Evolutionary conservation across 1,140 invertebrate species (phyloP), one percentile per base, ranked within the genome.

Genomic region (Drosophila kurseongensis): DNA sequence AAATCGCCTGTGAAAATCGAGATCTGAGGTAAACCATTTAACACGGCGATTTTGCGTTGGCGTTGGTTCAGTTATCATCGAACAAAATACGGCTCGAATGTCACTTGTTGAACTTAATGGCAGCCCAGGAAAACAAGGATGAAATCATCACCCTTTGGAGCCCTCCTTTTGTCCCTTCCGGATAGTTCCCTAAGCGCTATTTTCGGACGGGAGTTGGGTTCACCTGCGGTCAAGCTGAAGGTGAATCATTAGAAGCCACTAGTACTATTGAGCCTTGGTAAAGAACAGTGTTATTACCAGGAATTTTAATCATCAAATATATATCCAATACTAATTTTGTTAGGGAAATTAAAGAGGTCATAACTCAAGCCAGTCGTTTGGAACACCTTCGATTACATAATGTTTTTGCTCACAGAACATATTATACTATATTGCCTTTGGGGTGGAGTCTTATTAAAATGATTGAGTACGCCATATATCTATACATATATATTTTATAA

Each of bases 1-100:
- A 86, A 86, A 86, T 86, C 75, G 76, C 47, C 71, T 74, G 83
- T 86, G 60, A 79, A 88, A 83, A 77, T 50, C 50, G 55, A 68
- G 61, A 61, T 68, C 60, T 77, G 40, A 52, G 50, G 57, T 73
- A 42, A 36, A 51, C 72, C 74, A 76, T 76, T 76, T 77, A 76
- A 77, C 74, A 69, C 56, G 42, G 44, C 40, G 61, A 76, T 75
- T 86, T 68, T 59, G 60, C 50, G 50, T 76, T 80, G 44, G 75
- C 41, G 66, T 67, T 65, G 42, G 72, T 27, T 52, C 44, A 48
- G 74, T 29, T 80, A 82, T 69, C 71, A 72, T 85, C 51, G 57
- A 75, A 44, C 69, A 71, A 65, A 80, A 67, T 63, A 62, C 73
- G 76, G 38, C 52, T 66, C 38, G 18, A 81, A 48, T 76, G 71